A percentile compares a stretch with the other conserved stretches of the same genome.
Evolutionary conservation across 2,888 invertebrate species (phyloP).

Genomic region (Zygogramma bicolorata): DNA sequence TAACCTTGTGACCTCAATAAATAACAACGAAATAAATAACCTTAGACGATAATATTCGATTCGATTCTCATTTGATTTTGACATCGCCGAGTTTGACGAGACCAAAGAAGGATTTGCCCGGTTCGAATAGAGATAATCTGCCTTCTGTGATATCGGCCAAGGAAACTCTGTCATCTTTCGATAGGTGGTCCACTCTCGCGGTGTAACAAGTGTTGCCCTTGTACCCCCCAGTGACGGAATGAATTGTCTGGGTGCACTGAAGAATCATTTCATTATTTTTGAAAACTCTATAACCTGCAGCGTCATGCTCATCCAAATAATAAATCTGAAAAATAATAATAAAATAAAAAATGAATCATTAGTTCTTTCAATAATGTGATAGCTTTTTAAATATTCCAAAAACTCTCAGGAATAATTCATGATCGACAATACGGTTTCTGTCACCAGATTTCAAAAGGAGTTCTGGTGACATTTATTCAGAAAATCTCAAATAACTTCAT

Average conservation of each 20-base stretch:
- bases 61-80: slow-evolving; percentile 37
- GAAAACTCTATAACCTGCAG: slow-evolving; percentile 80
- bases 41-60: background rate
- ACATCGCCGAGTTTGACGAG: slow-evolving; percentile 79
- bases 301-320: slow-evolving; percentile 82
- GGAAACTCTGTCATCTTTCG: slow-evolving; percentile 75
- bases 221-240: slow-evolving; percentile 67
- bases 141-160: slow-evolving; percentile 78
- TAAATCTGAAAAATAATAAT: slow-evolving; percentile 74
- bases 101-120: slow-evolving; percentile 86
- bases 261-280: slow-evolving; percentile 73
- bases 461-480: no score
- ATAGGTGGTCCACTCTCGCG: slow-evolving; percentile 74
- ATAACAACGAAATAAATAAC: slow-evolving; percentile 23
- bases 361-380: no score
- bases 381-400: no score
- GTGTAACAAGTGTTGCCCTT: slow-evolving; percentile 84
- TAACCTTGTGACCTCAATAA: background rate
- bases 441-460: no score
- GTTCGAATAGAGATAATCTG: slow-evolving; percentile 77
- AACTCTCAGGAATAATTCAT: no score
- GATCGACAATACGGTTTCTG: no score
- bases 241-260: slow-evolving; percentile 80
- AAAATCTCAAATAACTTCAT: no score
- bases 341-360: no score